Conservation (phyloP, 2,888 invertebrate genomes). For the Acleris emargana region DNA sequence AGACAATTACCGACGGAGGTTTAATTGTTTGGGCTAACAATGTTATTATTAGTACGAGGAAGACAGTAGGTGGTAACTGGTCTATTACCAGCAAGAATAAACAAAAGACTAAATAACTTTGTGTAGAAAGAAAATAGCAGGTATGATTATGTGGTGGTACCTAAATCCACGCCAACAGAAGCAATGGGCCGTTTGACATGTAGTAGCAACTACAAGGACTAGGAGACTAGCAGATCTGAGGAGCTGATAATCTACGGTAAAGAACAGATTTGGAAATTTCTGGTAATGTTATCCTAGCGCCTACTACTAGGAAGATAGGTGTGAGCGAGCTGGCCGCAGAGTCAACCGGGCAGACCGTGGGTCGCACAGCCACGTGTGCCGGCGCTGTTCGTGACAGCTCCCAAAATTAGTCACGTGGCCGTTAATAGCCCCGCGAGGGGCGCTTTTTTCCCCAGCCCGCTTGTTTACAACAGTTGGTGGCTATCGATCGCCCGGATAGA, state of each 20-base stretch:
- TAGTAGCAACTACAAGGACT: too few relatives aligned
- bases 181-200: too few relatives aligned
- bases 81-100: too few relatives aligned
- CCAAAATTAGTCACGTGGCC: slow-evolving; percentile 82
- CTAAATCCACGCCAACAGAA: too few relatives aligned
- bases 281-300: too few relatives aligned
- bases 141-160: too few relatives aligned
- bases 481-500: slow-evolving; percentile 74
- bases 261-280: too few relatives aligned
- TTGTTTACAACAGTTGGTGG: slow-evolving; percentile 81
- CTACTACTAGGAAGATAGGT: too few relatives aligned
- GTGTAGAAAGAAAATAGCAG: background rate
- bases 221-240: background rate
- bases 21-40: slow-evolving; percentile 69
- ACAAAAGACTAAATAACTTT: background rate
- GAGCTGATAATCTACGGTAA: slow-evolving; percentile 13
- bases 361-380: slow-evolving; percentile 54
- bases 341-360: slow-evolving; percentile 37
- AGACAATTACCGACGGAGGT: slow-evolving; percentile 68
- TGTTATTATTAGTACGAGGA: slow-evolving; percentile 38
- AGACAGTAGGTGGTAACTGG: background rate
- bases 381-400: slow-evolving; percentile 77
- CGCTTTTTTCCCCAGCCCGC: slow-evolving; percentile 70
- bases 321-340: slow-evolving; percentile 40
- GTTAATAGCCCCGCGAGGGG: slow-evolving; percentile 74